Evolutionary conservation across 2,113 vertebrate genomes (phyloP), one percentile per base, ranked within the genome.

Genomic region (Lates calcarifer): DNA sequence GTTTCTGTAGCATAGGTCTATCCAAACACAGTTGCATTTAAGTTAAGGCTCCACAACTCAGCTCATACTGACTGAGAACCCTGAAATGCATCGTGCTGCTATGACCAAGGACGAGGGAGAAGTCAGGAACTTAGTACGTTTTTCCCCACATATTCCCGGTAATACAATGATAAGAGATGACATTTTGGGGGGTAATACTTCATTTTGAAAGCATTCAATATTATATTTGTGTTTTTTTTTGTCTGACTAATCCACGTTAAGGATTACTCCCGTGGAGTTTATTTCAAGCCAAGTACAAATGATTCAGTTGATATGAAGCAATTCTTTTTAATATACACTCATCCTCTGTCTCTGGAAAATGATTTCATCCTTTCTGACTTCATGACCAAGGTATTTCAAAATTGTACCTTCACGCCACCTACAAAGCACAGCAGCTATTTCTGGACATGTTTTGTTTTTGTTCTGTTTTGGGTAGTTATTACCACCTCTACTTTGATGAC

Each of bases 351-450:
- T 63, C 39, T 49, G 76, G 62, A 39, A 64, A 68, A 77, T 77
- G 53, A 69, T 89, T 82, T 90, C 55, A 77, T 65, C 51, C 49
- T 35, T 49, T 37, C 51, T 81, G 75, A 81, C 82, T 86, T 75
- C 72, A 75, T 22, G 22, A 41, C 47, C 29, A 15, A 65, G 51
- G 47, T 70, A 89, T 89, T 87, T 84, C n/a, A 67, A 76, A 86
- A 72, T 51, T 64, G 64, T 63, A 64, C 47, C 55, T 69, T 77
- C 35, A 60, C 14, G 5, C 83, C 81, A 65, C 66, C 71, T 58
- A 55, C 63, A 67, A 72, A 87, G 64, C 74, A 41, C 28, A 26
- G 67, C 64, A 41, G 63, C 79, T 91, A 87, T 92, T 89, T 88
- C 51, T 80, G 81, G 51, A 58, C 73, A 1, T 51, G 68, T 82